phyloP scores from a whole-genome alignment of 2,113 vertebrate genomes.

The Ancistrus triradiatus region DNA sequence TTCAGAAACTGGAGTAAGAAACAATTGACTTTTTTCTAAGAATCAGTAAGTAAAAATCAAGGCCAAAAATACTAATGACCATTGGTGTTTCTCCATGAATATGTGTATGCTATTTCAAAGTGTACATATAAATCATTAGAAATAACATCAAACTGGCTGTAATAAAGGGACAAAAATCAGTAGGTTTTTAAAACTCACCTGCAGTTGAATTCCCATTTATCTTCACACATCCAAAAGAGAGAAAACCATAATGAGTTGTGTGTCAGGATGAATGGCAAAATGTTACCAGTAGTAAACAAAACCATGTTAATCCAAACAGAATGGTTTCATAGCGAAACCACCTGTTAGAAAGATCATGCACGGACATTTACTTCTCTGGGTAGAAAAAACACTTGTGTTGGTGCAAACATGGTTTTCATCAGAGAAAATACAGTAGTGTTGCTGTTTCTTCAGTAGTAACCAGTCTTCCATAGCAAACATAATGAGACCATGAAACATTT shows the following conservation, averaged over 20 bases:
- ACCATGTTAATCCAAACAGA: constrained; percentile 20
- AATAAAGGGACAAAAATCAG: not conserved
- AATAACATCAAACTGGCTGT: not conserved
- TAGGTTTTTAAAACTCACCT: constrained; percentile 37
- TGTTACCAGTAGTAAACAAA: constrained; percentile 26
- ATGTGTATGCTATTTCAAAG: too few relatives aligned
- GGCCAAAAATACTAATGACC: too few relatives aligned
- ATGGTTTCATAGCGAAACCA: constrained; percentile 31
- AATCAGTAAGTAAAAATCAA: too few relatives aligned
- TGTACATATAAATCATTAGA: not conserved
- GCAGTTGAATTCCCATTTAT: constrained; percentile 30
- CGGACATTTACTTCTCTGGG: constrained; percentile 1
- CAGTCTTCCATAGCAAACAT: not conserved
- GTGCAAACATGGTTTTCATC: constrained; percentile 18
- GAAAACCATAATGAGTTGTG: constrained; percentile 10
- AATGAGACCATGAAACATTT: not conserved
- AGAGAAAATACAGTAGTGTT: not conserved
- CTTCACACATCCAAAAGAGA: constrained; percentile 18
- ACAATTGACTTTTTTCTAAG: too few relatives aligned
- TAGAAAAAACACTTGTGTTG: constrained; percentile 23
- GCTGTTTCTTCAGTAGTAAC: not conserved
- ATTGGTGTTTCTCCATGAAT: too few relatives aligned
- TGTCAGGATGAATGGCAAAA: constrained; percentile 10
- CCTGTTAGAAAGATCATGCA: constrained; percentile 22
- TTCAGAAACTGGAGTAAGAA: constrained; percentile 26